A percentile compares a stretch with the other conserved stretches of the same genome.
Conservation (phyloP, 2,113 vertebrate species). For the Cottus gobio region DNA sequence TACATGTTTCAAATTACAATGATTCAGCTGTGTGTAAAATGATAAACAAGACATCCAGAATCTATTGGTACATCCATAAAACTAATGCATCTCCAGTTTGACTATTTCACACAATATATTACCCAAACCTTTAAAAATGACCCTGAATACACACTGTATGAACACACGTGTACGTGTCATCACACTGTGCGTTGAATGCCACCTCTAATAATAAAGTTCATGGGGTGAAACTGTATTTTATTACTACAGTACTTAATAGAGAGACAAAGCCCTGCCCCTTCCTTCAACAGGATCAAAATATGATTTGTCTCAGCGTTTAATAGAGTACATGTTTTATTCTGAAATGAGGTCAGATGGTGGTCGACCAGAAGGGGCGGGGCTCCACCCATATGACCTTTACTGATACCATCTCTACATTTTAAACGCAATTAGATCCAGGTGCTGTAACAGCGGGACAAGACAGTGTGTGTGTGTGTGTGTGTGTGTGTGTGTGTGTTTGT, state of each 20-base stretch:
- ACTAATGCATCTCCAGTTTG: neutral
- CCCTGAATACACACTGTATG: neutral
- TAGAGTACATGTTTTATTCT: neutral
- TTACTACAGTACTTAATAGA: neutral
- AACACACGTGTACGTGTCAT: neutral
- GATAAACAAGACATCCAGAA: neutral
- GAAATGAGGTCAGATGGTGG: neutral
- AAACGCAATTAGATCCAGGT: constrained; percentile 3
- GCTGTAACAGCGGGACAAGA: neutral
- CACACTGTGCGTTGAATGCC: neutral
- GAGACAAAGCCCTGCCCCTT: neutral
- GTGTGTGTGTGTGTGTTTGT: constrained; percentile 13
- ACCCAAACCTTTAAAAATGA: neutral
- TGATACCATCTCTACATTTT: constrained; percentile 17
- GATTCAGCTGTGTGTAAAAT: neutral
- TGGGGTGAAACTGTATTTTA: neutral
- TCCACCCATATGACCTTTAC: neutral
- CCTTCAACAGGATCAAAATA: neutral
- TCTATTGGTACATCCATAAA: neutral
- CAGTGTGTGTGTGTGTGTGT: constrained; percentile 19
- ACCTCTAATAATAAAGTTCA: neutral
- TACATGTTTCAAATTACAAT: neutral
- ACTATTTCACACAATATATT: neutral
- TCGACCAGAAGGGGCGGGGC: neutral
- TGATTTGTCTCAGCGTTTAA: neutral